Percentiles rank a stretch among this genome's conserved stretches.
These are phyloP conservation scores for Plebejus argus DNA, from an alignment of 2,888 invertebrate genomes.

Conservation along the genomic window DNA sequence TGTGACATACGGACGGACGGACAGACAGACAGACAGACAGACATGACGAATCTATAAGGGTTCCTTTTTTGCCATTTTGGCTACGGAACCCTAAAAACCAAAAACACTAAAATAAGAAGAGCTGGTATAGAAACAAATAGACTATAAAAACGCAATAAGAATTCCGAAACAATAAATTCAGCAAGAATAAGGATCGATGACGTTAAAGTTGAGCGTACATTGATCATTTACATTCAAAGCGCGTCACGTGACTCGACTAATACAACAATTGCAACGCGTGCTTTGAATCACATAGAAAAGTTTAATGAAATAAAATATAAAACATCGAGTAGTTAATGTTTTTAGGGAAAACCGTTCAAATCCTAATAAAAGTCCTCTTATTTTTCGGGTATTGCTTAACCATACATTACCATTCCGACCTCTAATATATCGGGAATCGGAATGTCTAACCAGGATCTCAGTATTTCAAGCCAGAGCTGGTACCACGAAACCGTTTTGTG, in stretches of 20 bases:
- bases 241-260: background rate
- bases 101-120: background rate
- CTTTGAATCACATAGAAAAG: background rate
- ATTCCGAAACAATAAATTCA: background rate
- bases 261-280: background rate
- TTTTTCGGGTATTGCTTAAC: too few species aligned
- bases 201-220: background rate
- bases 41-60: too few species aligned
- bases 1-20: too few species aligned
- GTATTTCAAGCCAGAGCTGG: too few species aligned
- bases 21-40: too few species aligned
- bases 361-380: background rate
- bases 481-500: too few species aligned
- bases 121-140: background rate
- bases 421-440: too few species aligned
- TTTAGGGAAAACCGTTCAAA: background rate
- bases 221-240: background rate
- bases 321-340: background rate
- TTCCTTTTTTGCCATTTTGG: too few species aligned
- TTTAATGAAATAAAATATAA: background rate
- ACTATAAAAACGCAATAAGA: background rate
- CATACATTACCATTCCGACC: too few species aligned
- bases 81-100: too few species aligned
- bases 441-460: too few species aligned
- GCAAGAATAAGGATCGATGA: background rate